Evolutionary conservation across 2,888 invertebrate genomes (phyloP).

Genomic region (Eudasyphora cyanicolor): DNA sequence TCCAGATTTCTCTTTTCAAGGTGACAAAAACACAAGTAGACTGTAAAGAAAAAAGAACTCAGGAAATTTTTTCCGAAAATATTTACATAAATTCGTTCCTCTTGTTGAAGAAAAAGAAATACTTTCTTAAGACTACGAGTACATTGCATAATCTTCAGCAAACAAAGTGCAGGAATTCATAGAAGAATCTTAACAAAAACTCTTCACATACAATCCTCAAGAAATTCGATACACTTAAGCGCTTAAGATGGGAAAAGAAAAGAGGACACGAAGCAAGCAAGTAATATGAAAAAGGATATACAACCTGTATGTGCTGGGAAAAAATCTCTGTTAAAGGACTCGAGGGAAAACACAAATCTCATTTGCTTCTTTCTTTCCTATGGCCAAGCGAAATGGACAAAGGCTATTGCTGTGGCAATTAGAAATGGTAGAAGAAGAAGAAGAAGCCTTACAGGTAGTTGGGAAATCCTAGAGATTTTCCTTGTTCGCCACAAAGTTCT

Average conservation of each 20-base stretch:
- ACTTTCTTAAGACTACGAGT: too few relatives aligned
- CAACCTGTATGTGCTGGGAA: conserved; percentile 4
- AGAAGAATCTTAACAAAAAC: neutral
- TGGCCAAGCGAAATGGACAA: conserved; percentile 8
- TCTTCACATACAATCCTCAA: neutral
- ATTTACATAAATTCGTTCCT: conserved; percentile 22
- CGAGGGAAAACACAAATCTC: neutral
- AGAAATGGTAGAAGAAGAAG: neutral
- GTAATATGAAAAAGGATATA: neutral
- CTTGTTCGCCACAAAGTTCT: neutral
- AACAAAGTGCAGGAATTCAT: neutral
- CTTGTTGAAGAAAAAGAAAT: neutral
- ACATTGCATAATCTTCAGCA: neutral
- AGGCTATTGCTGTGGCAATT: conserved; percentile 21
- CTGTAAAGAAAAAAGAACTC: neutral
- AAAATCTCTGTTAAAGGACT: neutral
- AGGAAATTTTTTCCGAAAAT: neutral
- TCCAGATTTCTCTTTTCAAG: neutral
- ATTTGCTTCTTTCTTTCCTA: neutral
- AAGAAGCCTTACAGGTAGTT: conserved; percentile 14
- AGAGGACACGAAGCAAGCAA: neutral
- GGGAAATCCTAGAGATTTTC: neutral
- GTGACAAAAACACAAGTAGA: neutral
- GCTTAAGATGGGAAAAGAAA: neutral
- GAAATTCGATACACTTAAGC: conserved; percentile 17